Evolutionary conservation across 2,888 invertebrate species (phyloP), one percentile per base, ranked within the genome.

Genomic region (Petrophora chlorosata): DNA sequence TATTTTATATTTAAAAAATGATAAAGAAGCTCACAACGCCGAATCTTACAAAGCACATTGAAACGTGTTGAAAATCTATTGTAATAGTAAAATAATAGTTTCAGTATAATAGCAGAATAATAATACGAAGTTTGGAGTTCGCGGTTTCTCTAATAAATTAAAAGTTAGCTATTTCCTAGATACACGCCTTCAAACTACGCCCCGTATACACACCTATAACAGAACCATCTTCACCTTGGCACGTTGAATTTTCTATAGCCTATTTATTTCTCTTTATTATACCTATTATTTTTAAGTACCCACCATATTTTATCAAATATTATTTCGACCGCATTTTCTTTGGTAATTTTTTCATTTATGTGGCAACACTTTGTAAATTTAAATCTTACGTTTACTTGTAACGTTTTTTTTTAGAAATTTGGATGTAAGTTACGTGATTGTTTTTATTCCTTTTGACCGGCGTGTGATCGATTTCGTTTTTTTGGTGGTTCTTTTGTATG

Each of bases 401-500:
- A 60, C 51, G 28, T 29, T 42, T 59, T 61, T 56, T 65, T 72
- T 59, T 58, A 67, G n/a, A n/a, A 61, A 58, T 61, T 61, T 61
- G 57, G 44, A 50, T 49, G 42, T 47, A 28, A 8, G 25, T 10
- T n/a, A 35, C 30, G 44, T 29, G 28, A 45, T 51, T 53, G 41
- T 59, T 56, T 54, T 50, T 54, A 56, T 44, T 54, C 34, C 19
- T 59, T 63, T 67, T 63, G 59, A 66, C 56, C 61, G 56, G 57
- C 67, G 60, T 74, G 74, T 76, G 75, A 76, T 78, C 59, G 63
- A 52, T 56, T 56, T 55, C 70, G 74, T 76, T 56, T 74, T 76
- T 80, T 75, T 78, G 67, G 63, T 53, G 73, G 67, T 83, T 80
- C 59, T 75, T 85, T 85, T 80, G 66, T 66, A 83, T 76, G 76